Evolutionary conservation across 2,113 vertebrate genomes (phyloP).

Genomic region (Nyctereutes procyonoides): DNA sequence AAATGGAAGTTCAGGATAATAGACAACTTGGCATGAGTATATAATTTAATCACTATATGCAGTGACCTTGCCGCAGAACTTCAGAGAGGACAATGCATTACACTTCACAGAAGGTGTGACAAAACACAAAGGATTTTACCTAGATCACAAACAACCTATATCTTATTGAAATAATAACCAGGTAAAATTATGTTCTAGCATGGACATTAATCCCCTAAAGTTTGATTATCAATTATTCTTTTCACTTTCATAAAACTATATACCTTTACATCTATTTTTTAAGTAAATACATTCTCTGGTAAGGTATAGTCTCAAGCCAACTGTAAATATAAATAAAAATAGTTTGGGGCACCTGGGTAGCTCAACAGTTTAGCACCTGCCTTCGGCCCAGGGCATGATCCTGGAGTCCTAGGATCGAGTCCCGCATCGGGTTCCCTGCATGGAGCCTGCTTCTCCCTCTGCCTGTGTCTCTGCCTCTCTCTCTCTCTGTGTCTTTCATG

Average conservation of each 20-base stretch:
- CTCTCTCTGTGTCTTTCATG: no score
- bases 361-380: no score
- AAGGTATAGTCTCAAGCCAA: not conserved
- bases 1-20: not conserved
- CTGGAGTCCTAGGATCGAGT: no score
- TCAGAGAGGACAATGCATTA: not conserved
- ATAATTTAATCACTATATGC: not conserved
- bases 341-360: not conserved
- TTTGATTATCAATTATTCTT: not conserved
- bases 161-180: not conserved
- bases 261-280: not conserved
- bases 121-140: not conserved
- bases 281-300: slow-evolving; percentile 24
- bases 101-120: not conserved
- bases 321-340: not conserved
- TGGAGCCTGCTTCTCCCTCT: no score
- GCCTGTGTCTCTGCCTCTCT: no score
- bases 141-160: not conserved
- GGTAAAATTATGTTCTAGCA: not conserved
- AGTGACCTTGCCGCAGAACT: not conserved
- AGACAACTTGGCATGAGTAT: not conserved
- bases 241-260: not conserved
- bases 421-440: no score
- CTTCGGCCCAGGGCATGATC: no score
- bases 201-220: not conserved